phyloP scores from a whole-genome alignment of 1,140 invertebrate species.

The Halictus rubicundus region DNA sequence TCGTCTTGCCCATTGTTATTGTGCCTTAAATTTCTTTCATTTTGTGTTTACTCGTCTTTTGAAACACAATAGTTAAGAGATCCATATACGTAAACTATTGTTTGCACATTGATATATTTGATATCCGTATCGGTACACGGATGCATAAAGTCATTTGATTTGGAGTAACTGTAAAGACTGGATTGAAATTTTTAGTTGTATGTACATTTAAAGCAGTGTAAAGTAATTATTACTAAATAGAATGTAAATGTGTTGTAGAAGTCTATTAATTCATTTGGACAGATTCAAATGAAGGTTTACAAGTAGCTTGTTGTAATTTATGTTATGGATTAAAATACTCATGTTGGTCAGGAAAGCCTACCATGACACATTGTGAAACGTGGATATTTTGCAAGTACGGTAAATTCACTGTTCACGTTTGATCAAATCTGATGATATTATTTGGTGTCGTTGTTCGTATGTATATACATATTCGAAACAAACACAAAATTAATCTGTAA shows the following conservation, averaged over 20 bases:
- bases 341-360: background rate
- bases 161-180: slow-evolving; percentile 32
- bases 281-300: background rate
- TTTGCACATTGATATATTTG: slow-evolving; percentile 13
- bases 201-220: slow-evolving; percentile 19
- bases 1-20: slow-evolving; percentile 32
- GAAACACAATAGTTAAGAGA: slow-evolving; percentile 39
- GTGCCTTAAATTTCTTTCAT: slow-evolving; percentile 36
- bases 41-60: slow-evolving; percentile 25
- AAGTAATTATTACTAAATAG: slow-evolving; percentile 20
- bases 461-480: slow-evolving; percentile 25
- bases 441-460: slow-evolving; percentile 11
- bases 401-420: background rate
- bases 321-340: slow-evolving; percentile 30
- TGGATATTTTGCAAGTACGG: background rate
- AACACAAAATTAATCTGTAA: background rate
- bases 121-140: background rate
- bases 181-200: slow-evolving; percentile 23
- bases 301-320: slow-evolving; percentile 6
- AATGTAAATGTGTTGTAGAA: slow-evolving; percentile 27
- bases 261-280: slow-evolving; percentile 6
- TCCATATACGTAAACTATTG: slow-evolving; percentile 41
- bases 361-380: background rate
- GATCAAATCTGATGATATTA: background rate
- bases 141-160: background rate